Base-by-base conservation (phyloP, 2,113 vertebrate species). In the Colossoma macropomum region DNA sequence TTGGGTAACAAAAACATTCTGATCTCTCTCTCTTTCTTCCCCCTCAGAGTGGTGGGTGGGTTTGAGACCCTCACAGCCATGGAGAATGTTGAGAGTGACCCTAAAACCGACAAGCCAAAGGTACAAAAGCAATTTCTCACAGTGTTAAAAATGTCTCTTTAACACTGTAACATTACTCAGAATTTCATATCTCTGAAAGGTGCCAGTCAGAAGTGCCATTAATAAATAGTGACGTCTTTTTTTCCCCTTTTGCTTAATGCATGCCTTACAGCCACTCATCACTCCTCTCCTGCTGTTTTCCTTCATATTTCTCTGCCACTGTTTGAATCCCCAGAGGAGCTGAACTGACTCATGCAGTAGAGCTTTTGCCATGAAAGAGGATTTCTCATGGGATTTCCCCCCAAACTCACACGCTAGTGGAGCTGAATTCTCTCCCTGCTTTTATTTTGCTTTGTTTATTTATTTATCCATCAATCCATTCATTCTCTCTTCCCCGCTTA, bases 41-140 rank as follows among this genome's bases (percentile, higher is more conserved):
- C 21, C 32, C 87, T 10, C 86, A 99, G 98, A 89, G 95, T 99
- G 15, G 98, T 99, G 15, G 98, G 98, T 79, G 98, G 98, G 34
- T 98, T 99, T 85, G 98, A 99, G 85, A 81, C 97, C 0, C 92
- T 99, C 84, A 97, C 97, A 0, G 96, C 98, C 41, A 96, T 99
- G 97, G 98, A 99, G 92, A 99, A 97, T 0, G 95, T 99, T 74
- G 98, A 98, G 86, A 96, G 95, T 41, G 95, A 99, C 86, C 92
- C 95, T 0, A 99, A 98, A 93, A 96, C 97, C 0, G 98, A 99
- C 89, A 95, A 95, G 81, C 98, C 98, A 63, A 97, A 98, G 96
- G 98, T 99, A 89, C 0, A 60, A 34, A 15, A n/a, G 27, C 12
- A 11, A 9, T 8, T 11, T 56, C 59, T 23, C 16, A 27, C 45